A percentile compares a stretch with the other conserved stretches of the same genome.
Conservation (phyloP, 2,113 vertebrate genomes). For the Raja brachyura region DNA sequence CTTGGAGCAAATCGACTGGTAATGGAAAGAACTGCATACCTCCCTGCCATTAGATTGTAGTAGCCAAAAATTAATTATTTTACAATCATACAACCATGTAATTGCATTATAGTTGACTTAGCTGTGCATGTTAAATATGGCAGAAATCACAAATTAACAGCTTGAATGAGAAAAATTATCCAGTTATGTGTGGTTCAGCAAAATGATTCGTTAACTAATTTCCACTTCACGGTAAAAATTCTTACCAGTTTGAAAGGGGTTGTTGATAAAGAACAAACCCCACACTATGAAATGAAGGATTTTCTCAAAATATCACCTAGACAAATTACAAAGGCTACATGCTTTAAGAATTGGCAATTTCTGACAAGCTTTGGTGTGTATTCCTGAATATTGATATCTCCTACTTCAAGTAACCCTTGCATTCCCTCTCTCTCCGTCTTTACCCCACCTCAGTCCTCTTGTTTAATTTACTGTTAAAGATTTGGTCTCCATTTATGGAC, state of each 20-base stretch:
- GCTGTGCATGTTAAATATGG: not conserved
- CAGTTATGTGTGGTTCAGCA: not conserved
- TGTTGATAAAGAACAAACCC: not conserved
- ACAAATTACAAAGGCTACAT: not conserved
- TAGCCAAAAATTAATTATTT: not conserved
- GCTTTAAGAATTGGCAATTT: not conserved
- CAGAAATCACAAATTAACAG: not conserved
- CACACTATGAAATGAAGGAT: not conserved
- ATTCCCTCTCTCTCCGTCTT: too few relatives aligned
- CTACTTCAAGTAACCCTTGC: not conserved
- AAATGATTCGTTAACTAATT: conserved; percentile 1
- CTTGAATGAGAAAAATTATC: not conserved
- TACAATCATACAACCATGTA: not conserved
- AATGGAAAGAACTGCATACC: not conserved
- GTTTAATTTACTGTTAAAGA: too few relatives aligned
- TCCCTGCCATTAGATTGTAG: not conserved
- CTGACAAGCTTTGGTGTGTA: not conserved
- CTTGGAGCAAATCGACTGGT: not conserved
- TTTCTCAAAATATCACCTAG: not conserved
- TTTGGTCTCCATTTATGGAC: too few relatives aligned
- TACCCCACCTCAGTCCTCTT: too few relatives aligned
- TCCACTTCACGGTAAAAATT: not conserved
- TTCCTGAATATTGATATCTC: not conserved
- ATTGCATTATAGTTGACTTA: not conserved
- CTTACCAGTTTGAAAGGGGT: not conserved